Evolutionary conservation across 2,113 vertebrate species (phyloP), one percentile per base, ranked within the genome.

Genomic region (Connochaetes taurinus): DNA sequence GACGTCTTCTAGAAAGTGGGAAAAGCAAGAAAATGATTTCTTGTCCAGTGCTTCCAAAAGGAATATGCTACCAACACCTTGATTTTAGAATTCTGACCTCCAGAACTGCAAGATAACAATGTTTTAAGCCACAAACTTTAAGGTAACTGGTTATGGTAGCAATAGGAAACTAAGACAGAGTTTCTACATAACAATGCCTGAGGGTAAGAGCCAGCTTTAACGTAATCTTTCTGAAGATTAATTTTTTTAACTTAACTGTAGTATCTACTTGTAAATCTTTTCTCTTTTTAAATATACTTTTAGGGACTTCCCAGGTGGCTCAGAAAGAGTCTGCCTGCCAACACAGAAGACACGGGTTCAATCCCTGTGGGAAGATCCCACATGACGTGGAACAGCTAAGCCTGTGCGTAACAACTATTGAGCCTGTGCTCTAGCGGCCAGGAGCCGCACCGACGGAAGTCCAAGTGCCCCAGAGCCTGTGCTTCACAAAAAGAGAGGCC

Each of bases 161-260:
- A 95, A 82, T 15, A 95, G 55, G 85, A 95, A 90, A 90, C 45
- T 74, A 87, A 92, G 6, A 89, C 29, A 92, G 58, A 96, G 17
- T 89, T 89, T 57, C 36, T 25, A 96, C 6, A 60, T 80, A 60
- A 40, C 71, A 92, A 82, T 82, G 29, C 29, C 82, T 90, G 15
- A 95, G 62, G 85, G 12, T 52, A 93, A 96, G 29, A 92, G 80
- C 19, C 11, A 89, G 13, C 10, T 52, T 50, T 23, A 87, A 76
- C 21, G 50, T 87, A 87, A 87, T 78, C 21, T 92, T 91, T 80
- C 17, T 29, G 7, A 96, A 92, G 23, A 94, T 91, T 83, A 81
- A 53, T 71, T 84, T 74, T 95, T 96, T 23, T 23, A 83, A 89
- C 33, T 91, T 90, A 87, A 82, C 19, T 87, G 74, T 52, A 91